Evolutionary conservation across 1,140 invertebrate species (phyloP).

Genomic region (Drosophila subobscura): DNA sequence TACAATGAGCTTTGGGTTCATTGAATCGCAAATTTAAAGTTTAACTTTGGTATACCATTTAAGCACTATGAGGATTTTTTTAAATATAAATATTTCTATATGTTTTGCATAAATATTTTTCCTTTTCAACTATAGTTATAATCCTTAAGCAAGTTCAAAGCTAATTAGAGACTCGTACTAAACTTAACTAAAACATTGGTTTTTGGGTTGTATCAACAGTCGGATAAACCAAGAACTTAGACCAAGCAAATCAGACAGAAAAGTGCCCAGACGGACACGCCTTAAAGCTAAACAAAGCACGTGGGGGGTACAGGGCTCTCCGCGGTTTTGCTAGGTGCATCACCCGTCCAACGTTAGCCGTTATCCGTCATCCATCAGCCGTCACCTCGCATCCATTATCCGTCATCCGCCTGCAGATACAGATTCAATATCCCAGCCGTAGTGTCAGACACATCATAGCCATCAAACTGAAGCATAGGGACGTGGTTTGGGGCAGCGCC

Average conservation of each 20-base stretch:
- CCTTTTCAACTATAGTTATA: slow-evolving; percentile 1
- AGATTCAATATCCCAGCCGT: slow-evolving; percentile 35
- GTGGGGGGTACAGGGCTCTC: slow-evolving; percentile 16
- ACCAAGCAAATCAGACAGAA: slow-evolving; percentile 57
- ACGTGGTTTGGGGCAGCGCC: not conserved
- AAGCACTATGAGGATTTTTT: slow-evolving; percentile 43
- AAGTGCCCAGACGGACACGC: slow-evolving; percentile 28
- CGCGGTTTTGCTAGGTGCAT: slow-evolving; percentile 15
- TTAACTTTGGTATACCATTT: slow-evolving; percentile 10
- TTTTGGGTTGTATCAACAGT: slow-evolving; percentile 45
- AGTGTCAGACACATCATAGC: slow-evolving; percentile 4
- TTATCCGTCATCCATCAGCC: slow-evolving; percentile 18
- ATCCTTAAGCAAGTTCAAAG: slow-evolving; percentile 11
- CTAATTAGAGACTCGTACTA: slow-evolving; percentile 35
- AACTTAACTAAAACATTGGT: slow-evolving; percentile 37
- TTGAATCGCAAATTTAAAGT: not conserved
- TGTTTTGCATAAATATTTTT: slow-evolving; percentile 16
- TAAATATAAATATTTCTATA: slow-evolving; percentile 33
- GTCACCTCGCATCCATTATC: slow-evolving; percentile 20
- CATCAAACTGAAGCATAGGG: slow-evolving; percentile 15
- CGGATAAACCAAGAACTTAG: slow-evolving; percentile 43
- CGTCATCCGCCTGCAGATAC: slow-evolving; percentile 43
- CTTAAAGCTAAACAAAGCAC: slow-evolving; percentile 77
- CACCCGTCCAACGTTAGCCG: slow-evolving; percentile 9
- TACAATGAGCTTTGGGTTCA: not conserved